These are phyloP conservation scores for Colletes gigas DNA, from an alignment of 1,140 invertebrate genomes.

Conservation along the genomic window DNA sequence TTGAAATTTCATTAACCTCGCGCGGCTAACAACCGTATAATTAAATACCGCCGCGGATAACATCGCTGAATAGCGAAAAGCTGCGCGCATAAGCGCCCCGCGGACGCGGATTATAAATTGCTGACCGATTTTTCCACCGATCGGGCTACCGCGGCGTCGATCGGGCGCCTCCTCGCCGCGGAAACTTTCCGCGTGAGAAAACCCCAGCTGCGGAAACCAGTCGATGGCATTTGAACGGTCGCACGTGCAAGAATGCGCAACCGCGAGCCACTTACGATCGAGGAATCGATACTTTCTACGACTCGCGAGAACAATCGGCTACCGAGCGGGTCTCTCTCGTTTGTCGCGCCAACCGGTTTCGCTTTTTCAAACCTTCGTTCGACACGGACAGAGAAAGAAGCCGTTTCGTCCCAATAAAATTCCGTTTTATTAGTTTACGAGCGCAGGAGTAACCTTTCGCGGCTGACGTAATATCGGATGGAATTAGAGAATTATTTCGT, in stretches of 20 bases:
- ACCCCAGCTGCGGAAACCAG: background rate
- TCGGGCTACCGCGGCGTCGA: background rate
- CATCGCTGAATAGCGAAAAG: background rate
- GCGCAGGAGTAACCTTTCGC: too few relatives aligned
- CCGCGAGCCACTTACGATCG: slow-evolving; percentile 16
- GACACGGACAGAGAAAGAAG: too few relatives aligned
- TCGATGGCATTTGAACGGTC: slow-evolving; percentile 31
- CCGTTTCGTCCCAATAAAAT: too few relatives aligned
- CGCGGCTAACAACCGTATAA: slow-evolving; percentile 9
- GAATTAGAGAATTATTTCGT: too few relatives aligned
- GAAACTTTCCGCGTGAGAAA: slow-evolving; percentile 29
- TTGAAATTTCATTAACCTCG: slow-evolving; percentile 13
- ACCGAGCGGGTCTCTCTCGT: background rate
- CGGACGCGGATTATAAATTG: background rate
- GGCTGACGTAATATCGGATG: too few relatives aligned
- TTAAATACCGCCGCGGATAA: background rate
- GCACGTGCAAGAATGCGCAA: slow-evolving; percentile 32
- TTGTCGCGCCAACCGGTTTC: slow-evolving; percentile 7
- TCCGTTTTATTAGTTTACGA: too few relatives aligned
- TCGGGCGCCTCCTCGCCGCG: background rate
- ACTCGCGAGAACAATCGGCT: slow-evolving; percentile 23
- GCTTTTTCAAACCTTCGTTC: background rate
- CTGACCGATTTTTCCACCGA: background rate
- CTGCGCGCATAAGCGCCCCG: background rate
- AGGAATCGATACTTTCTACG: slow-evolving; percentile 28